Percentiles rank a stretch among this genome's conserved stretches.
phyloP scores from a whole-genome alignment of 2,888 invertebrate species.

The Plebejus anna region DNA sequence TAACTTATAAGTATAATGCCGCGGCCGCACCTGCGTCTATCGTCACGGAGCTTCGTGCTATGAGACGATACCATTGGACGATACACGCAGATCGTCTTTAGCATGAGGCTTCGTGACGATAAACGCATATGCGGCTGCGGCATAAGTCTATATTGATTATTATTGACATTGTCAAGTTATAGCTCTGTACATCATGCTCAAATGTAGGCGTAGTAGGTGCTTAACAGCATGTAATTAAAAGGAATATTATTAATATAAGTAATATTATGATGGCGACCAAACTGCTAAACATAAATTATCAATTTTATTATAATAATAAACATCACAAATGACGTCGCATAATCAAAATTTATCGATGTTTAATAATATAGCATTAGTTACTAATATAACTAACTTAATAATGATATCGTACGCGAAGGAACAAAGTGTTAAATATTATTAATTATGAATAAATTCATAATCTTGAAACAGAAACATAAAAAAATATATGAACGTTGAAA shows the following conservation, averaged over 20 bases:
- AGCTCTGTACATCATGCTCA: too few relatives aligned
- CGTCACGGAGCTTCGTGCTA: too few relatives aligned
- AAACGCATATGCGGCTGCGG: too few relatives aligned
- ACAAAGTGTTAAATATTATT: background rate
- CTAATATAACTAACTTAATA: background rate
- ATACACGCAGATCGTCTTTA: too few relatives aligned
- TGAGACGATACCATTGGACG: too few relatives aligned
- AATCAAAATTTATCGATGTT: background rate
- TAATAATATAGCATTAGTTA: background rate
- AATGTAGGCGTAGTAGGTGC: background rate
- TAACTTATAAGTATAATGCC: too few relatives aligned
- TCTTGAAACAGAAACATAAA: too few relatives aligned
- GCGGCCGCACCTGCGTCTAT: too few relatives aligned
- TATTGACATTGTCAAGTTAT: too few relatives aligned
- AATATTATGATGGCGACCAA: background rate
- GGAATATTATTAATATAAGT: background rate
- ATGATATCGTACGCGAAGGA: background rate
- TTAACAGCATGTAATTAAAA: background rate
- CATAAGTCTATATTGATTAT: too few relatives aligned
- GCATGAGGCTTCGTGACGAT: too few relatives aligned
- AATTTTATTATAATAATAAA: background rate
- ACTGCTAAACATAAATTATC: background rate
- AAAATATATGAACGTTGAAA: too few relatives aligned
- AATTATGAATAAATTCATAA: background rate
- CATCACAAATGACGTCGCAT: background rate